Evolutionary conservation across 2,888 invertebrate species (phyloP), one percentile per base, ranked within the genome.

Genomic region (Zhuqinia jingwanae): DNA sequence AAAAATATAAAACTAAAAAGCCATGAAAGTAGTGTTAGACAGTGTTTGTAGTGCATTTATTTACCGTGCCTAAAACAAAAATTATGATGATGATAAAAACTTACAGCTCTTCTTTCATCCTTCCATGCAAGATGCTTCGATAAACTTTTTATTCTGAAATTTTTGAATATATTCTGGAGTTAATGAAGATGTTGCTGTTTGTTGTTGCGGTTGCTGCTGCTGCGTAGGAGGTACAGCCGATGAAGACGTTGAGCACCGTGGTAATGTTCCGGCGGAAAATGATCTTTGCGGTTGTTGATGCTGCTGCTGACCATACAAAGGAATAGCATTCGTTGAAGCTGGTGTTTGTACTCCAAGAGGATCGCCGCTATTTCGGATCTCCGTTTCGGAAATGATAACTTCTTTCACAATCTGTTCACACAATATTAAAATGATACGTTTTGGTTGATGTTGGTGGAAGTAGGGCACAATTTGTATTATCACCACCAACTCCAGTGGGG

Each of bases 381-480:
- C 84, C 82, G 87, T 85, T 85, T 88, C 68, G 25, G 90, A 90
- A 76, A 90, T 87, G 50, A 89, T 87, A 75, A 90, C 90, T 90
- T 90, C 89, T 87, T 89, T 85, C 68, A 90, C 89, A 53, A 90
- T 89, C 90, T 90, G 90, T 89, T 90, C 89, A 88, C 89, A 89
- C 70, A 89, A 88, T 73, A 87, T 70, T 63, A 88, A n/a, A 84
- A 87, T 83, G 87, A 88, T 75, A 83, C 58, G 88, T 87, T 76
- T 79, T 88, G 65, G 88, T 86, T 75, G 86, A 86, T 65, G 25
- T 17, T 2, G 36, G 17, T 8, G 13, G 15, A 3, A 22, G 22
- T 25, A 13, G 25, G 11, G 25, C 22, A 58, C 13, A 22, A 50
- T 17, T 58, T 17, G 1, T 60, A 65, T 8, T 73, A 60, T n/a